Base-by-base conservation (phyloP, 2,797 vertebrate genomes). In the Schizopygopsis pylzovi region DNA sequence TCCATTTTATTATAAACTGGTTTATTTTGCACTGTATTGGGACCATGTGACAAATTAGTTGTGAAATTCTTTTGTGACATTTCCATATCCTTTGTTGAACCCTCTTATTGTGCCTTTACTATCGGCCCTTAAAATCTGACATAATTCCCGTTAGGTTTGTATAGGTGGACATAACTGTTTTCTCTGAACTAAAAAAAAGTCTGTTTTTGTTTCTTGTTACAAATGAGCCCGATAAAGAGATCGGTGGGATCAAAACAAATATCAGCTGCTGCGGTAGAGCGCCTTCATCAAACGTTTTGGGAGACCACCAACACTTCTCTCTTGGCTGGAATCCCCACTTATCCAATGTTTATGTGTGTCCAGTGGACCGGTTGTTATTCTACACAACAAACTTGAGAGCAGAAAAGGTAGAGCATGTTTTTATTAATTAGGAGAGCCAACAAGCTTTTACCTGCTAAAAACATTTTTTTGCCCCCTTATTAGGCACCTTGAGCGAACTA, bases 401-500 rank as follows among this genome's bases (percentile, higher is more conserved):
- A 91, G 94, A 93, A 95, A 93, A 93, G 94, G 94, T 94, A 96
- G 95, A 96, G 95, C 94, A 93, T 96, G 95, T 96, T 96, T 96
- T 94, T 94, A 95, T 96, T 95, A 95, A 96, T 96, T 96, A 96
- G 92, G 93, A 95, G 95, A 96, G 93, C 95, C 95, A 96, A 96
- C 94, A 96, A 94, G 92, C 94, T 94, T 92, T 61, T 10, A 75
- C 75, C 71, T 84, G 65, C 73, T 52, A 45, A 70, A 96, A 95
- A 95, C 95, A 94, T 93, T 89, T 91, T 91, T 80, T 92, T 93
- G 94, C 95, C 78, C 83, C 79, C 25, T 95, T 95, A 94, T 94
- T 91, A 67, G 72, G 72, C 80, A 70, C 59, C 70, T 85, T 39
- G 11, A 94, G 91, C 91, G 92, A 86, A 76, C 63, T 78, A 11